Evolutionary conservation across 2,888 invertebrate genomes (phyloP).

Genomic region (Melinaea marsaeus): DNA sequence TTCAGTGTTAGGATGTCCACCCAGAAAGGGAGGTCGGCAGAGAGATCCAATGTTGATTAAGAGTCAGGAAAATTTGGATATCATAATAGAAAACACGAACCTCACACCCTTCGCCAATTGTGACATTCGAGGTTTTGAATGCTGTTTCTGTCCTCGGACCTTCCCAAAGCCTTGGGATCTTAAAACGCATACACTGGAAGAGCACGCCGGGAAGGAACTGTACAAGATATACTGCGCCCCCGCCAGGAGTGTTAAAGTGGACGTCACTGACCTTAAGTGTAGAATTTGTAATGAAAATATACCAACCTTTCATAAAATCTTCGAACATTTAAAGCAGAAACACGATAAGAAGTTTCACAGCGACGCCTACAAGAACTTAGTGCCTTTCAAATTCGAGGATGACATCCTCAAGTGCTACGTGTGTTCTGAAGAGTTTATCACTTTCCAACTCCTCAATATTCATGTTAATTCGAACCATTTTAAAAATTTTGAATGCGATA

Average conservation of each 20-base stretch:
- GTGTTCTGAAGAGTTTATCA: slow-evolving; percentile 36
- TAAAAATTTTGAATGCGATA: slow-evolving; percentile 41
- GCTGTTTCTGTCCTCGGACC: slow-evolving; percentile 42
- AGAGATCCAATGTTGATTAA: slow-evolving; percentile 10
- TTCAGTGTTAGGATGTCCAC: slow-evolving; percentile 7
- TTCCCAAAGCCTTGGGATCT: slow-evolving; percentile 39
- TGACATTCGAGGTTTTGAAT: slow-evolving; percentile 43
- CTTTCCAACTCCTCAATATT: slow-evolving; percentile 41
- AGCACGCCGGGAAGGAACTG: slow-evolving; percentile 24
- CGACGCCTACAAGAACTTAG: slow-evolving; percentile 44
- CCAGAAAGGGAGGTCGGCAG: neutral
- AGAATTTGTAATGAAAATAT: slow-evolving; percentile 43
- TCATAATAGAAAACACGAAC: slow-evolving; percentile 49
- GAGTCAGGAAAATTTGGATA: slow-evolving; percentile 43
- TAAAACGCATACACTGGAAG: slow-evolving; percentile 41
- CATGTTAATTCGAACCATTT: slow-evolving; percentile 45
- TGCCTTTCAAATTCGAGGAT: slow-evolving; percentile 45
- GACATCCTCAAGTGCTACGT: slow-evolving; percentile 37
- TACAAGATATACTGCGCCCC: slow-evolving; percentile 1
- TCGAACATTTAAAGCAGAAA: slow-evolving; percentile 36
- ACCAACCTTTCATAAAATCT: slow-evolving; percentile 36
- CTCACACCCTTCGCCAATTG: slow-evolving; percentile 46
- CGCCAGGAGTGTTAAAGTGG: slow-evolving; percentile 48
- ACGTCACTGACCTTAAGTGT: slow-evolving; percentile 54
- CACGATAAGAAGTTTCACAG: slow-evolving; percentile 41